Evolutionary conservation across 2,113 vertebrate species (phyloP).

Genomic region (Oryzias curvinotus): DNA sequence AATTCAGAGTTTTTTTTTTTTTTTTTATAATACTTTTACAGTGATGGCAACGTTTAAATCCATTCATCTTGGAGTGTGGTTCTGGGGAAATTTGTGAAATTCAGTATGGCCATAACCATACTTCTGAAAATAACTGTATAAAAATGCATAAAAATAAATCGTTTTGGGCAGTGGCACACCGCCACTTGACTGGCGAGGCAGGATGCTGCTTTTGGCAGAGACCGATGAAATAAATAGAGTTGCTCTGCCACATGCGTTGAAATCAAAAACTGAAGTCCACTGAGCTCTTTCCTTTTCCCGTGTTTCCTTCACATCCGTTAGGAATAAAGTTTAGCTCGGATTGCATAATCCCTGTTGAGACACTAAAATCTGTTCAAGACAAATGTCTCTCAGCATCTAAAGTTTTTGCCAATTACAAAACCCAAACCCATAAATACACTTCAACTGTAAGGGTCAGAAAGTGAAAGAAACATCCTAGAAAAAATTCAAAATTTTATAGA

Average conservation of each 20-base stretch:
- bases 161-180: background rate
- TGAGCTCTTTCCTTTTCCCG: background rate
- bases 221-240: conserved; percentile 29
- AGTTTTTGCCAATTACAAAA: too few species aligned
- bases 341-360: too few species aligned
- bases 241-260: conserved; percentile 39
- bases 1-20: background rate
- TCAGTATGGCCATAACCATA: conserved; percentile 17
- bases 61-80: conserved; percentile 8
- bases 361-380: too few species aligned
- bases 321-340: too few species aligned
- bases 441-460: too few species aligned
- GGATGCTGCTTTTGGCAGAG: conserved; percentile 47
- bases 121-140: conserved; percentile 7
- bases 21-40: background rate
- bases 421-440: too few species aligned
- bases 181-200: conserved; percentile 24
- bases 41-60: conserved; percentile 8
- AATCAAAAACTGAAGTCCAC: conserved; percentile 7
- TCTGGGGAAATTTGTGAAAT: conserved; percentile 4
- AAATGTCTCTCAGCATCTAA: too few species aligned
- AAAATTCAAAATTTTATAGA: too few species aligned
- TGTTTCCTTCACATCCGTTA: too few species aligned
- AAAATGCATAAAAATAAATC: conserved; percentile 26
- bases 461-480: too few species aligned